phyloP scores from a whole-genome alignment of 1,140 invertebrate genomes.

The Thaumetopoea pityocampa region DNA sequence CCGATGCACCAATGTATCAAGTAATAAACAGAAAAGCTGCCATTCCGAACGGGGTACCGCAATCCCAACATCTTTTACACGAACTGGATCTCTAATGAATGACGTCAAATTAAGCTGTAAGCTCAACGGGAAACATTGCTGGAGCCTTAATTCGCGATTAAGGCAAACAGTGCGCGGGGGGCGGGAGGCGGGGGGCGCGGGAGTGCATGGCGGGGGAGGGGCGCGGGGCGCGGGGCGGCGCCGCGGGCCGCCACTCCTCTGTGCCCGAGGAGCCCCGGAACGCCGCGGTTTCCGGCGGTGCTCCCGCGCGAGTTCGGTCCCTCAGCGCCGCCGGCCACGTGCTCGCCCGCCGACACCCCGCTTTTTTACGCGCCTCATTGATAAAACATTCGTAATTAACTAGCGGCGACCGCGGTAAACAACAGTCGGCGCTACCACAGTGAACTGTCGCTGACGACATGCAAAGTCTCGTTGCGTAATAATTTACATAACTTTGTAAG shows the following conservation, averaged over 20 bases:
- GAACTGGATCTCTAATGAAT: slow-evolving; percentile 46
- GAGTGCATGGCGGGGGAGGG: slow-evolving; percentile 40
- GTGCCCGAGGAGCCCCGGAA: slow-evolving; percentile 69
- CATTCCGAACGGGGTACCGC: slow-evolving; percentile 5
- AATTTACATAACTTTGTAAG: neutral
- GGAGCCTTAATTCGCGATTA: slow-evolving; percentile 73
- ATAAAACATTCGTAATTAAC: slow-evolving; percentile 52
- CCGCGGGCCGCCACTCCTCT: slow-evolving; percentile 67
- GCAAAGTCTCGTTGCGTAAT: slow-evolving; percentile 3
- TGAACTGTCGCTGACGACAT: slow-evolving; percentile 5
- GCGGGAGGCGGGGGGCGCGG: slow-evolving; percentile 73
- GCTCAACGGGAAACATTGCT: slow-evolving; percentile 69
- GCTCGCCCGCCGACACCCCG: slow-evolving; percentile 45
- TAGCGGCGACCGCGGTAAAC: slow-evolving; percentile 33
- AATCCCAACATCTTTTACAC: slow-evolving; percentile 19
- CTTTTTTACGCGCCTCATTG: slow-evolving; percentile 50
- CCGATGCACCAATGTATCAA: too few species aligned
- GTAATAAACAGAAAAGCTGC: slow-evolving; percentile 2
- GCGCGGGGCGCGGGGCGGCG: slow-evolving; percentile 41
- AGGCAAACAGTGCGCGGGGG: slow-evolving; percentile 74
- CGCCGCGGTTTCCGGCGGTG: slow-evolving; percentile 70
- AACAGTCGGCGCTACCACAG: slow-evolving; percentile 9
- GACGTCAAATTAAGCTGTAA: slow-evolving; percentile 64
- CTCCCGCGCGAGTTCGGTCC: slow-evolving; percentile 63
- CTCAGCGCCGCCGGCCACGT: slow-evolving; percentile 60